phyloP scores from a whole-genome alignment of 1,140 invertebrate species.

The Drosophila arizonae region DNA sequence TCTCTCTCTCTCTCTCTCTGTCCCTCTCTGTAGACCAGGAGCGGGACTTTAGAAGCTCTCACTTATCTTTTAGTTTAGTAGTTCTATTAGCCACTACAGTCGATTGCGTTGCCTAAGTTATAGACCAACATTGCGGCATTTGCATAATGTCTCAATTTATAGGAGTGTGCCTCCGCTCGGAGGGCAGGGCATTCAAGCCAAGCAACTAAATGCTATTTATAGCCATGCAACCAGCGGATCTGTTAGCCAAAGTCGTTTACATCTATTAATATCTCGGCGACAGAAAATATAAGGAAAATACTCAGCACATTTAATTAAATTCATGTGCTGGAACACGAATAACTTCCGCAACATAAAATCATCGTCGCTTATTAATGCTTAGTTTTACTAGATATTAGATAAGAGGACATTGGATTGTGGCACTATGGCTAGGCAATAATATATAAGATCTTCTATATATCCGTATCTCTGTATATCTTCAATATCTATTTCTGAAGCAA shows the following conservation, averaged over 20 bases:
- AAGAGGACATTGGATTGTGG: no score
- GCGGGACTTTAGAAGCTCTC: neutral
- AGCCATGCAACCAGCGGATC: neutral
- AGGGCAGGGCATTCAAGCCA: neutral
- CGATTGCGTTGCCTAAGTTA: constrained; percentile 12
- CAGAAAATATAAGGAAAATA: no score
- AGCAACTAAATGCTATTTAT: neutral
- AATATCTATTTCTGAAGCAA: no score
- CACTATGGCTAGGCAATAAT: no score
- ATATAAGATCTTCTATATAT: no score
- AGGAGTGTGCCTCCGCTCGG: neutral
- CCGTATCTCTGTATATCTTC: no score
- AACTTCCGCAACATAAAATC: no score
- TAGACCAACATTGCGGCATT: constrained; percentile 23
- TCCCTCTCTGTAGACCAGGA: neutral
- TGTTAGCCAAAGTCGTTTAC: neutral
- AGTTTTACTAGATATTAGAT: no score
- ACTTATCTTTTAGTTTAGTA: constrained; percentile 5
- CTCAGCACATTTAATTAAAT: no score
- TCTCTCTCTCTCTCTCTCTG: neutral
- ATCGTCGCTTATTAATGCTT: no score
- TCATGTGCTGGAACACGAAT: no score
- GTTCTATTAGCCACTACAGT: constrained; percentile 10
- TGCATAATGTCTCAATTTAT: constrained; percentile 38
- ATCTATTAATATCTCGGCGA: no score